A percentile compares a stretch with the other conserved stretches of the same genome.
Conservation (phyloP, 2,888 invertebrate genomes). For the Onchidella celtica region DNA sequence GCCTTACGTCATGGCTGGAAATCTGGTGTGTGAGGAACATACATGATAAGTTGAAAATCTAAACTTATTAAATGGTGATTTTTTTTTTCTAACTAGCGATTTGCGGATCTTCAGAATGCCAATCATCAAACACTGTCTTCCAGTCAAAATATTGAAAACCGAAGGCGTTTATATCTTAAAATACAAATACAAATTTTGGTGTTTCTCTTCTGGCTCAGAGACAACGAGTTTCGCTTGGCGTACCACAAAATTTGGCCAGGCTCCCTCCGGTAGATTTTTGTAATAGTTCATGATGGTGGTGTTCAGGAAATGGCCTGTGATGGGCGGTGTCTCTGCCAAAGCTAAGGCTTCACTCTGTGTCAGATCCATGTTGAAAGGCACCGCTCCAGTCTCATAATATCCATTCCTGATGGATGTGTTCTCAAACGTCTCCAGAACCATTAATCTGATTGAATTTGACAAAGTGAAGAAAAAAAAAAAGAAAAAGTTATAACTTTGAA, state of each 20-base stretch:
- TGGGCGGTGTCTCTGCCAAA: constrained; percentile 22
- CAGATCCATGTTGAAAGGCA: constrained; percentile 69
- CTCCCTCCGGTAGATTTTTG: constrained; percentile 43
- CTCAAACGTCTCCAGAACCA: constrained; percentile 55
- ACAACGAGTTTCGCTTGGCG: background rate
- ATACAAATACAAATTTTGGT: too few relatives aligned
- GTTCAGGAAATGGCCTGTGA: too few relatives aligned
- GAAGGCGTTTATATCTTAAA: too few relatives aligned
- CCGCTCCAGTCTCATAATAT: constrained; percentile 71
- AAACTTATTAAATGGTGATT: too few relatives aligned
- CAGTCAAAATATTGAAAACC: too few relatives aligned
- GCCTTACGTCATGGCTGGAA: constrained; percentile 70
- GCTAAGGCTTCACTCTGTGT: background rate
- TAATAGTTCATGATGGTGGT: constrained; percentile 52
- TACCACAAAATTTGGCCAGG: constrained; percentile 64
- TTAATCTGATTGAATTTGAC: constrained; percentile 29
- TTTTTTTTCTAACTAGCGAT: too few relatives aligned
- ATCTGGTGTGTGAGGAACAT: constrained; percentile 58
- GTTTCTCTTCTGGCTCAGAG: too few relatives aligned
- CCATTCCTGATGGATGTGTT: constrained; percentile 51
- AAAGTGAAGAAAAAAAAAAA: background rate
- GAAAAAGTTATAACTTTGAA: background rate
- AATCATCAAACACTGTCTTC: too few relatives aligned
- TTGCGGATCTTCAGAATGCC: too few relatives aligned
- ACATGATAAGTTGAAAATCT: too few relatives aligned